Base-by-base conservation (phyloP, 2,797 vertebrate species). In the Siniperca undulata region DNA sequence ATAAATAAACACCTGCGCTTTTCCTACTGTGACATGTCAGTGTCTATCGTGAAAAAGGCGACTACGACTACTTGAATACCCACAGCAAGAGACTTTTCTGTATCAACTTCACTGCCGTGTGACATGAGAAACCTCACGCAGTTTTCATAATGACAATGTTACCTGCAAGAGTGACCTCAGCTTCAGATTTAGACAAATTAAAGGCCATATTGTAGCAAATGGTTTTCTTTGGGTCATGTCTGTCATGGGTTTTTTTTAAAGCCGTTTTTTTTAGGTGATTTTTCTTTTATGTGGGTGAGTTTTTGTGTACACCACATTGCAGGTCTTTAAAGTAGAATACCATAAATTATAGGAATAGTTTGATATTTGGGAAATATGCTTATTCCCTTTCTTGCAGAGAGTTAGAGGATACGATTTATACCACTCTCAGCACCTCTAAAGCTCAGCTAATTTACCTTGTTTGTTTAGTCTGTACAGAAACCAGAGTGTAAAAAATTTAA, bases 81-180 rank as follows among this genome's bases (percentile, higher is more conserved):
- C 19, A 61, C 46, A 55, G 52, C 11, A 8, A 42, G 7, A 64
- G 9, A 14, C 44, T 13, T 69, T 36, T 53, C 27, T 58, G 16
- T 34, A 22, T 58, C 60, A 5, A 3, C 24, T 14, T 55, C 67
- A 56, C 66, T 76, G 68, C 58, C 61, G 48, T 66, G 70, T 27
- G 36, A 71, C 56, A 55, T 38, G 20, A 3, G 4, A 61, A 64
- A 56, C 62, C 44, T 53, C 36, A 4, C 5, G 19, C 38, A 27
- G 2, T 59, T 52, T 20, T 42, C 22, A 53, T 52, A 13, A 36
- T 56, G 27, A 61, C 13, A 19, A 48, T 24, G 36, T 59, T 10
- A 24, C 70, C 60, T 66, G 66, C 36, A 50, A 34, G 70, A 53
- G 42, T 78, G 66, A 69, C 75, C 71, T 78, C 62, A 27, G 58